Evolutionary conservation across 1,140 invertebrate genomes (phyloP).

Genomic region (Calosoma granatense): DNA sequence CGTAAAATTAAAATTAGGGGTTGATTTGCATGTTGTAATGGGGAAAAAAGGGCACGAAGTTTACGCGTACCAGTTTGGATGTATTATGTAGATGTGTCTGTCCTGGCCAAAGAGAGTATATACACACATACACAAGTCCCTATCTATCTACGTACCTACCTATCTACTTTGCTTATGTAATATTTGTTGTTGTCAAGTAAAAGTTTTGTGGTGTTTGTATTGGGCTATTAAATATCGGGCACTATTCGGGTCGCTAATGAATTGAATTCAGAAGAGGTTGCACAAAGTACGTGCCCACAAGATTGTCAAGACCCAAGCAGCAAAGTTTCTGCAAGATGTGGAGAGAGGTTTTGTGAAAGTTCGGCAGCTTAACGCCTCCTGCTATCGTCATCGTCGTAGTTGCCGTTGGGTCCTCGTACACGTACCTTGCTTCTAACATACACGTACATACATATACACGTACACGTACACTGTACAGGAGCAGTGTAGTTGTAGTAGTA

Average conservation of each 20-base stretch:
- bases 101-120: no score
- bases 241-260: conserved; percentile 20
- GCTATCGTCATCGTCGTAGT: background rate
- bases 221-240: conserved; percentile 20
- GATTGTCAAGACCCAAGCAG: background rate
- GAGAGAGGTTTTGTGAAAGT: background rate
- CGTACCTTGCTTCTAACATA: no score
- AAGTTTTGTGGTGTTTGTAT: background rate
- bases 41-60: no score
- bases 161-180: no score
- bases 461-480: background rate
- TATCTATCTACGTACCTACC: no score
- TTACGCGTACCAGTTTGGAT: no score
- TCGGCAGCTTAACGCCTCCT: conserved; percentile 1
- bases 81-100: no score
- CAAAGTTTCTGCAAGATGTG: conserved; percentile 1
- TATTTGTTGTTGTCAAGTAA: no score
- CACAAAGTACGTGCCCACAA: conserved; percentile 19
- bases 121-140: no score
- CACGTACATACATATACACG: no score
- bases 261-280: conserved; percentile 22
- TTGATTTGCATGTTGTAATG: no score
- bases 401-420: background rate
- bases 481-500: background rate
- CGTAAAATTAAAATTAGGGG: no score